These are phyloP conservation scores for Cyrtorhinus lividipennis DNA, from an alignment of 1,140 invertebrate species.

Conservation along the genomic window DNA sequence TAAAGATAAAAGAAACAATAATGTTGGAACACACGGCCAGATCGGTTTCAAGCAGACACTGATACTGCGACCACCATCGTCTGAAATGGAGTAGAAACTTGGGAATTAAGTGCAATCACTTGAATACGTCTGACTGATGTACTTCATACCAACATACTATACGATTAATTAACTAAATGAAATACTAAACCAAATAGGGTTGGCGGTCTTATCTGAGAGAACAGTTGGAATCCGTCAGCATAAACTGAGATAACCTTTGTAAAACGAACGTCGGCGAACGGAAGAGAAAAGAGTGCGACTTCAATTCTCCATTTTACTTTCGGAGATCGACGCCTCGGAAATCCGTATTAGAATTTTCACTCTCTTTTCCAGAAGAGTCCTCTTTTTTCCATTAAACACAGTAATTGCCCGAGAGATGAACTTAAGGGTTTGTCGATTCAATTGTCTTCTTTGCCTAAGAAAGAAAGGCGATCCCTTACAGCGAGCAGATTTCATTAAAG, in stretches of 20 bases:
- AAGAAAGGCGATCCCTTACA: neutral
- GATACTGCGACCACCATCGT: no score
- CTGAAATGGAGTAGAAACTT: no score
- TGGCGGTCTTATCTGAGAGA: no score
- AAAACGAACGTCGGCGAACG: neutral
- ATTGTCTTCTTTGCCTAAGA: neutral
- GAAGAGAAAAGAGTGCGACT: neutral
- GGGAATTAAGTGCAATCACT: no score
- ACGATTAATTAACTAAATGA: no score
- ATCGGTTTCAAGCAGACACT: no score
- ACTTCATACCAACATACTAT: no score
- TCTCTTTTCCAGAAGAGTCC: neutral
- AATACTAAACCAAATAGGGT: no score
- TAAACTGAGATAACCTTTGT: slow-evolving; percentile 1
- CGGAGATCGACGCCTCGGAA: neutral
- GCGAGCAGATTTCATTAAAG: slow-evolving; percentile 6
- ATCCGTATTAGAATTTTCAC: slow-evolving; percentile 8
- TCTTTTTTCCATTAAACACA: slow-evolving; percentile 5
- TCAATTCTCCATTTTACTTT: neutral
- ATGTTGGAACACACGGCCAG: no score
- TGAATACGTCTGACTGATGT: no score
- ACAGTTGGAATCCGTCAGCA: neutral
- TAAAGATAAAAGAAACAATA: no score
- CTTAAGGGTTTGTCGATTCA: slow-evolving; percentile 7
- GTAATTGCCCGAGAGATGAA: slow-evolving; percentile 3